These are phyloP conservation scores for Pangasius sanitwongsei DNA, from an alignment of 2,797 vertebrate genomes.

Conservation along the genomic window DNA sequence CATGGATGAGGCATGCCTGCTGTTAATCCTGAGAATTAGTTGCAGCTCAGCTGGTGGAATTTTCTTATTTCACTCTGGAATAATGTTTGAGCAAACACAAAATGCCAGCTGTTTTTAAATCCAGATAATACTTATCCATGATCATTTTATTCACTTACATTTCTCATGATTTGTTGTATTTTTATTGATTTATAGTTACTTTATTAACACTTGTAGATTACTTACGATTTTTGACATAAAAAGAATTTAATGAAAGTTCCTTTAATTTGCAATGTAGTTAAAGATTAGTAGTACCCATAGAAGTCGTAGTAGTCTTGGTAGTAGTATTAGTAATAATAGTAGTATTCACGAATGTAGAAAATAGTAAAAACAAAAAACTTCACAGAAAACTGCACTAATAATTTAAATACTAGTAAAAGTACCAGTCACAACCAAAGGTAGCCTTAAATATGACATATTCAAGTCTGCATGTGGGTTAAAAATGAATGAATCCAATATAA, in stretches of 20 bases:
- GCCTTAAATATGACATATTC: not conserved
- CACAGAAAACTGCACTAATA: not conserved
- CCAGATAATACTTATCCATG: not conserved
- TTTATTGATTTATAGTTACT: not conserved
- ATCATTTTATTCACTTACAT: not conserved
- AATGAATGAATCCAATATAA: not conserved
- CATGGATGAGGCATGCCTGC: not conserved
- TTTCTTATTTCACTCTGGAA: not conserved
- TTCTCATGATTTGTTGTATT: not conserved
- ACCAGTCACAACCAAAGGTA: not conserved
- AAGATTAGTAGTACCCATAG: not conserved
- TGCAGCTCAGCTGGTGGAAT: not conserved
- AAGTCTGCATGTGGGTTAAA: not conserved
- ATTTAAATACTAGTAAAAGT: not conserved
- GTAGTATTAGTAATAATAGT: not conserved
- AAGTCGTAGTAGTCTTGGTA: not conserved
- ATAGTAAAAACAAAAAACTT: not conserved
- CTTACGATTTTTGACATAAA: not conserved
- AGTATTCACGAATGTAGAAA: slow-evolving; percentile 1
- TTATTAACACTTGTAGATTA: not conserved
- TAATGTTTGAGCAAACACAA: not conserved
- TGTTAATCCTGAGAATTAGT: not conserved
- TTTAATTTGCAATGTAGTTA: not conserved
- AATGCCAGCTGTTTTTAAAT: not conserved
- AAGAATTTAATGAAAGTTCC: not conserved